These are phyloP conservation scores for Cyclophora punctaria DNA, from an alignment of 2,888 invertebrate species.

Conservation along the genomic window DNA sequence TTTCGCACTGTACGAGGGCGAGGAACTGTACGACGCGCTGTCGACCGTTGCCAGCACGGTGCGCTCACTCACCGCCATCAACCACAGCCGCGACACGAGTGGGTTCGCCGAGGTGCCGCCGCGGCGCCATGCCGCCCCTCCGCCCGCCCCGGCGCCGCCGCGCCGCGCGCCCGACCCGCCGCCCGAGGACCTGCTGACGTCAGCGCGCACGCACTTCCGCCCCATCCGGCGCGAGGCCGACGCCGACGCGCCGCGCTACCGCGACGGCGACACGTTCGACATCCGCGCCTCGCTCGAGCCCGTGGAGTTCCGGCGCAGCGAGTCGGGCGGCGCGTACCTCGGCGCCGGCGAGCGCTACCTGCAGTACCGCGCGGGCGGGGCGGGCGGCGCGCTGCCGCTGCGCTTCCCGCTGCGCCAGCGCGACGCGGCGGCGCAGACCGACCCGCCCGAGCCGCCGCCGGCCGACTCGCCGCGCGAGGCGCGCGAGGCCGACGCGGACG, in stretches of 20 bases:
- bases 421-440: constrained; percentile 54
- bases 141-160: constrained; percentile 65
- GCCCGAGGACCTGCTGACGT: constrained; percentile 82
- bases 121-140: constrained; percentile 59
- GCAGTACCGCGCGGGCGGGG: constrained; percentile 60
- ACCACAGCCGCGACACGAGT: constrained; percentile 77
- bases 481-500: constrained; percentile 65
- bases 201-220: constrained; percentile 87
- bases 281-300: constrained; percentile 78
- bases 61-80: constrained; percentile 74
- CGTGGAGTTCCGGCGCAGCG: constrained; percentile 79
- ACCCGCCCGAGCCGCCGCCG: constrained; percentile 6
- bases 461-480: constrained; percentile 28
- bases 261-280: constrained; percentile 84
- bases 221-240: constrained; percentile 80
- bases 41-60: constrained; percentile 51
- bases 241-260: constrained; percentile 56
- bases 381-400: constrained; percentile 72
- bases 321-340: constrained; percentile 77
- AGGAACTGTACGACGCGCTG: constrained; percentile 56
- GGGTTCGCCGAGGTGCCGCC: constrained; percentile 77
- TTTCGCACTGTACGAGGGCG: constrained; percentile 52
- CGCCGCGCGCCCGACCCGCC: constrained; percentile 67
- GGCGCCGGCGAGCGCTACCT: constrained; percentile 70
- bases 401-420: constrained; percentile 77